Percentiles rank a stretch among this genome's conserved stretches.
phyloP scores from a whole-genome alignment of 23 tunicate species.

The Aplidium turbinatum region DNA sequence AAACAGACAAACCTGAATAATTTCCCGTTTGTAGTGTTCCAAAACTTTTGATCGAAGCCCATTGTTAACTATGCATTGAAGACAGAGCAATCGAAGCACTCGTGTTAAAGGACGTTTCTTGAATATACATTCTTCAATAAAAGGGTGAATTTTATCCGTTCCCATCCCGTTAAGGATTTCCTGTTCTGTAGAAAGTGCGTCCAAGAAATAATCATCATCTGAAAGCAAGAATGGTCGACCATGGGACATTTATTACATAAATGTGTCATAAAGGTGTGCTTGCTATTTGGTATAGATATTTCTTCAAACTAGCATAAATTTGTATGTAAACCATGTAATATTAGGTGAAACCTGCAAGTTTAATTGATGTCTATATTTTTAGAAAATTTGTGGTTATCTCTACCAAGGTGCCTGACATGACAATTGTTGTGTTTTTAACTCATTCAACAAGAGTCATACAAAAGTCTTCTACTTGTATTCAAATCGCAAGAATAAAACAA shows the following conservation, averaged over 20 bases:
- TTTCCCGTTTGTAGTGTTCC: conserved; percentile 83
- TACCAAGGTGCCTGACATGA: too few relatives aligned
- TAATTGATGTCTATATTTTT: too few relatives aligned
- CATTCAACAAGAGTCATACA: too few relatives aligned
- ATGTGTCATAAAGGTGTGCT: too few relatives aligned
- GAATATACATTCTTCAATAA: conserved; percentile 80
- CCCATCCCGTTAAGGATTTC: conserved; percentile 77
- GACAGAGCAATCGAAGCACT: conserved; percentile 72
- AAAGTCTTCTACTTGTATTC: too few relatives aligned
- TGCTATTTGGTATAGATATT: too few relatives aligned
- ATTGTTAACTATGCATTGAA: conserved; percentile 74
- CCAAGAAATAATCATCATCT: conserved; percentile 72
- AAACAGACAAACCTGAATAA: conserved; percentile 80
- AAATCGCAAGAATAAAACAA: too few relatives aligned
- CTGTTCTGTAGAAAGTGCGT: conserved; percentile 51
- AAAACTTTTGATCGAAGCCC: conserved; percentile 80
- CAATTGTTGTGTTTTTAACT: too few relatives aligned
- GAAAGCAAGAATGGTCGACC: background rate
- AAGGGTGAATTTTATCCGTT: conserved; percentile 79
- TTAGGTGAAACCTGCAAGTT: too few relatives aligned
- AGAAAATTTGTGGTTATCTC: too few relatives aligned
- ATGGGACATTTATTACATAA: background rate
- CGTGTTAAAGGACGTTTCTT: conserved; percentile 40
- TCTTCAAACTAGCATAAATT: too few relatives aligned
- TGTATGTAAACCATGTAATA: too few relatives aligned